These are phyloP conservation scores for Silurus asotus DNA, from an alignment of 2,113 vertebrate species.

Conservation along the genomic window DNA sequence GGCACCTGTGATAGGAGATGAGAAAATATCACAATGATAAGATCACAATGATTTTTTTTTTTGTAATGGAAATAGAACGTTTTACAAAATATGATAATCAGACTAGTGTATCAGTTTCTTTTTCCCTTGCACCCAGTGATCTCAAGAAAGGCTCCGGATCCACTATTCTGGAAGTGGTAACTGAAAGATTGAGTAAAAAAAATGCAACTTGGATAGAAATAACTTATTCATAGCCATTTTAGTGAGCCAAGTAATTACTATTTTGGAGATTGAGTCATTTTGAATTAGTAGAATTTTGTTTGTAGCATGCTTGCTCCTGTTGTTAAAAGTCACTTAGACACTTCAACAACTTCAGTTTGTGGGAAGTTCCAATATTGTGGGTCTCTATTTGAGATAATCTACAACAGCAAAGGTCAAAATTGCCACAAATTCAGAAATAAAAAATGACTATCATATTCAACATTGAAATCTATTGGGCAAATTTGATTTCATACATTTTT, in stretches of 20 bases:
- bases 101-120: neutral
- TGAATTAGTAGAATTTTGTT: neutral
- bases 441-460: neutral
- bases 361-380: neutral
- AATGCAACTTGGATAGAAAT: too few species aligned
- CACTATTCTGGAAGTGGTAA: too few species aligned
- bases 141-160: too few species aligned
- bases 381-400: neutral
- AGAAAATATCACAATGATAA: neutral
- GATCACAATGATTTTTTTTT: neutral
- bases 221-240: neutral
- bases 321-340: neutral
- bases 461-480: neutral
- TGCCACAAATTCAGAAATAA: neutral
- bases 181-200: neutral
- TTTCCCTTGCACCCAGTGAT: too few species aligned
- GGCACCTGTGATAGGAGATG: slow-evolving; percentile 15
- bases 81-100: neutral
- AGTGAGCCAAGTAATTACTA: neutral
- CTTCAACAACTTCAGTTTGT: neutral
- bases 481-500: neutral
- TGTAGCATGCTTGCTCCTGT: neutral
- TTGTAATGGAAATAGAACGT: neutral
- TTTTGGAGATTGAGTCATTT: neutral
- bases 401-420: neutral